Evolutionary conservation across 2,888 invertebrate genomes (phyloP).

Genomic region (Apodemia zela): DNA sequence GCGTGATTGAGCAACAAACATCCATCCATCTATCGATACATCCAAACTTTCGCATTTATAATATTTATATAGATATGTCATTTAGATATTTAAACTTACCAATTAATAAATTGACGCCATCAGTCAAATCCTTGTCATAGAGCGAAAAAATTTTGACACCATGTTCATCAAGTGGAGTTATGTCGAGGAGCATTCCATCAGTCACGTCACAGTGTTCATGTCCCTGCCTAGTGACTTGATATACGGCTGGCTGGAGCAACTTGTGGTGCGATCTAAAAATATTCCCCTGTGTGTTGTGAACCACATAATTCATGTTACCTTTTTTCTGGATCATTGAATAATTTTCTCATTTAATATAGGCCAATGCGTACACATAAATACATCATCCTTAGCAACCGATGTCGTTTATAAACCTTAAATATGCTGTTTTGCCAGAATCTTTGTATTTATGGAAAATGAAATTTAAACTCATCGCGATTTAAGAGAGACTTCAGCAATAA

Average conservation of each 20-base stretch:
- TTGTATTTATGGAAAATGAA: no score
- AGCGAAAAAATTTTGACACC: slow-evolving; percentile 84
- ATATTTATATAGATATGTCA: no score
- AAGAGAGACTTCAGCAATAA: no score
- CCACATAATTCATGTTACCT: slow-evolving; percentile 19
- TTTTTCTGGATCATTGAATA: slow-evolving; percentile 28
- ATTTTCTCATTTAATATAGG: slow-evolving; percentile 23
- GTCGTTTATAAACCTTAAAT: no score
- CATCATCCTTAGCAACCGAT: not conserved
- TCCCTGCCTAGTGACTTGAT: slow-evolving; percentile 85
- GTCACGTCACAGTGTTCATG: slow-evolving; percentile 86
- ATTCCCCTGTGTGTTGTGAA: slow-evolving; percentile 18
- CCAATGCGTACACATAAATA: slow-evolving; percentile 15
- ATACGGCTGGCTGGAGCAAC: slow-evolving; percentile 81
- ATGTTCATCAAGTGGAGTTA: slow-evolving; percentile 84
- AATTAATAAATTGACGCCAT: slow-evolving; percentile 86
- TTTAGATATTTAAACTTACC: slow-evolving; percentile 37
- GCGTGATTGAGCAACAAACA: no score
- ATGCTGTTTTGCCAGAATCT: no score
- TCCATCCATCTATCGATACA: no score
- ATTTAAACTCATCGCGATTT: no score
- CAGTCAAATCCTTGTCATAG: slow-evolving; percentile 86
- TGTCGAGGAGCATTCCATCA: slow-evolving; percentile 85
- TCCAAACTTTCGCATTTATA: no score
- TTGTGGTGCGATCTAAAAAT: slow-evolving; percentile 74